Conservation (phyloP, 1,140 invertebrate genomes). For the Psix sp. region DNA sequence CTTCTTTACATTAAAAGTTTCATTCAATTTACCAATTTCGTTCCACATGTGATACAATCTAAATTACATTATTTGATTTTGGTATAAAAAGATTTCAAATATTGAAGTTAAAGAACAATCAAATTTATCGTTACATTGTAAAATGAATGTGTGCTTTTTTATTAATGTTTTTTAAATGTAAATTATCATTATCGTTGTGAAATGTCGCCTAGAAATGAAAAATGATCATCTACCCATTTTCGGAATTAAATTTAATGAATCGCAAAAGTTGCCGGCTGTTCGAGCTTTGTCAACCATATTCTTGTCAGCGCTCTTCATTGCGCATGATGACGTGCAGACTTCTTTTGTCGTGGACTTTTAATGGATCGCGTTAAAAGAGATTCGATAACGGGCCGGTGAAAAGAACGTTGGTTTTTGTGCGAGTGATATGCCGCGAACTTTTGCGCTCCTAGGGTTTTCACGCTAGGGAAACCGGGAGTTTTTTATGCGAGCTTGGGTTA, state of each 20-base stretch:
- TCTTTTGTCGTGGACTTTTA: conserved; percentile 43
- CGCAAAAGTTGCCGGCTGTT: conserved; percentile 24
- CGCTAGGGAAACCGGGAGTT: conserved; percentile 19
- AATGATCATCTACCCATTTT: no score
- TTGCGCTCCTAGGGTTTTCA: conserved; percentile 26
- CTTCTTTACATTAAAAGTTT: no score
- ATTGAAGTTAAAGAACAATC: no score
- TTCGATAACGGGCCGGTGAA: conserved; percentile 37
- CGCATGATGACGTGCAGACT: conserved; percentile 26
- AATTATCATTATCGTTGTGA: no score
- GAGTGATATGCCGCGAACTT: conserved; percentile 35
- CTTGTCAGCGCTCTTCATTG: conserved; percentile 12
- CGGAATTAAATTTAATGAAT: conserved; percentile 22
- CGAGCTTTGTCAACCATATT: conserved; percentile 32
- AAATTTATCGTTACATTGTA: no score
- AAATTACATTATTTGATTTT: no score
- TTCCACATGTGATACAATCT: no score
- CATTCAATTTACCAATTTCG: no score
- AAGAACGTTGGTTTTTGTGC: conserved; percentile 28
- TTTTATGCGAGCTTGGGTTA: conserved; percentile 23
- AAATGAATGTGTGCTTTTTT: no score
- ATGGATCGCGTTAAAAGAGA: conserved; percentile 35
- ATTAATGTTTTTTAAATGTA: no score
- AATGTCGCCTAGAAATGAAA: no score
- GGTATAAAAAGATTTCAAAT: no score